A percentile compares a stretch with the other conserved stretches of the same genome.
phyloP scores from a whole-genome alignment of 2,113 vertebrate genomes.

The Laterallus jamaicensis region DNA sequence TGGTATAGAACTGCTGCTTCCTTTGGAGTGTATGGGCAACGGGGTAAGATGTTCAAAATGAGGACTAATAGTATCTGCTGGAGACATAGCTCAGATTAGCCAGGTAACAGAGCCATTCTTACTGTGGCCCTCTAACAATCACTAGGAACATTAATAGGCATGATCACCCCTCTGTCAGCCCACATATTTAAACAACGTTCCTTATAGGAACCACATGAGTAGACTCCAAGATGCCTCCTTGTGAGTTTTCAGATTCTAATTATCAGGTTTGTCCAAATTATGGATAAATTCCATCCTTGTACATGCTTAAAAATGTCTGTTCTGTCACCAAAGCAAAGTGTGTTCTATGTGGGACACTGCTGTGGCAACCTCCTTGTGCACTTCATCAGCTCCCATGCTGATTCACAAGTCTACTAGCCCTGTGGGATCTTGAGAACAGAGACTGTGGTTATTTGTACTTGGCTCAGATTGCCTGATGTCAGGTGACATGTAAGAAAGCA shows the following conservation, averaged over 20 bases:
- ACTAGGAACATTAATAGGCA: neutral
- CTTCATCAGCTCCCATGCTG: neutral
- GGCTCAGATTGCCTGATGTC: neutral
- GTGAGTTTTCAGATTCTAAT: neutral
- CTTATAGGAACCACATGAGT: neutral
- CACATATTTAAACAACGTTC: neutral
- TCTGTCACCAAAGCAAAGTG: neutral
- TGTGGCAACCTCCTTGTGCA: neutral
- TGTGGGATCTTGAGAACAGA: neutral
- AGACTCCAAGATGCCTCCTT: neutral
- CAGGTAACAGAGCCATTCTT: neutral
- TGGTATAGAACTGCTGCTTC: neutral
- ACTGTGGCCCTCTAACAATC: neutral
- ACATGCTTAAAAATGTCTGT: neutral
- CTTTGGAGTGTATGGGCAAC: neutral
- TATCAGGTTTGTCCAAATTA: neutral
- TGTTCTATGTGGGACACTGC: neutral
- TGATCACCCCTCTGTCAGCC: neutral
- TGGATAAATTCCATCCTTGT: neutral
- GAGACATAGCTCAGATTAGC: neutral
- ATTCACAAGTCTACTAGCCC: neutral
- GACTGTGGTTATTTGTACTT: neutral
- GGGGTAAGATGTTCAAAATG: neutral
- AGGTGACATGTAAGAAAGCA: neutral
- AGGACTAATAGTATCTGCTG: neutral